phyloP scores from a whole-genome alignment of 2,888 invertebrate genomes.

The Gnatocerus cornutus region DNA sequence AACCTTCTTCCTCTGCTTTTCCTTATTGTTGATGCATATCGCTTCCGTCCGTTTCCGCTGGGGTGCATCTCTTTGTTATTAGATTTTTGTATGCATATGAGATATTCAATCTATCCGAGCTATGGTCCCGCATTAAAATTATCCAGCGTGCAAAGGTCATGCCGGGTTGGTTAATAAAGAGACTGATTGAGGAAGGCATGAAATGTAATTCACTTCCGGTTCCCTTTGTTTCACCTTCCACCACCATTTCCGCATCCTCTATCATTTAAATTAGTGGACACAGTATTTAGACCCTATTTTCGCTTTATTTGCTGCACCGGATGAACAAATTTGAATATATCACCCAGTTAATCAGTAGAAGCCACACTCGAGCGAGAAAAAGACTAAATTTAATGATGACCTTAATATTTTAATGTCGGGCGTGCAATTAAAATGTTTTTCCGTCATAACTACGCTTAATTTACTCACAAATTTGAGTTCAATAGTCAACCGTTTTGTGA shows the following conservation, averaged over 20 bases:
- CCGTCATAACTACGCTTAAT: no score
- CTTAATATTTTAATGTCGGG: no score
- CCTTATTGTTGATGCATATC: constrained; percentile 45
- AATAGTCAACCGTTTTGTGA: no score
- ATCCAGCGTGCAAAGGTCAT: constrained; percentile 43
- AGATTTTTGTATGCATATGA: constrained; percentile 19
- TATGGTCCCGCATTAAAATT: constrained; percentile 31
- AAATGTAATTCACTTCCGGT: constrained; percentile 45
- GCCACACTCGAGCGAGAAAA: no score
- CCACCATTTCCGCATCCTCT: constrained; percentile 36
- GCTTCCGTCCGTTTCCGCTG: constrained; percentile 37
- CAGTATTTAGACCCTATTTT: constrained; percentile 17
- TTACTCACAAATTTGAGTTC: no score
- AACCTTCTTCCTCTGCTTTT: constrained; percentile 19
- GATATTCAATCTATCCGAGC: not conserved
- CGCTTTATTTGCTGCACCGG: not conserved
- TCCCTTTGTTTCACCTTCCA: constrained; percentile 36
- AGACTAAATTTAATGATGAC: no score
- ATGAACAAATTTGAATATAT: not conserved
- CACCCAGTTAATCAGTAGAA: no score
- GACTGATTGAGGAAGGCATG: constrained; percentile 50
- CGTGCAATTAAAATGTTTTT: no score
- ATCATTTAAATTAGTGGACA: constrained; percentile 20
- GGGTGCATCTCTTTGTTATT: constrained; percentile 17
- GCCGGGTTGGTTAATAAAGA: constrained; percentile 36